Evolutionary conservation across 2,797 vertebrate genomes (phyloP).

Genomic region (Pampus argenteus): DNA sequence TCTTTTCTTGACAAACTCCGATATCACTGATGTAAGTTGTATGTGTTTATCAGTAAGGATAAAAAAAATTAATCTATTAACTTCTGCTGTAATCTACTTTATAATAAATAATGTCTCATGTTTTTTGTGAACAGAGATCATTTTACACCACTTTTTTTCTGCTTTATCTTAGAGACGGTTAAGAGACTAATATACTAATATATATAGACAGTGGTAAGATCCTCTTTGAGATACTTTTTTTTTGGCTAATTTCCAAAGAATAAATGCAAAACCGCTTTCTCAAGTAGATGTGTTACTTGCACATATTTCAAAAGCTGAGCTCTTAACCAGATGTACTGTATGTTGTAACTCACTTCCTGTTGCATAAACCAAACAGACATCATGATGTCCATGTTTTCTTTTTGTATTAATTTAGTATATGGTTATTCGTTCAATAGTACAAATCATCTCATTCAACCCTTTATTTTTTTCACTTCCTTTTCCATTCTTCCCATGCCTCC

Average conservation of each 20-base stretch:
- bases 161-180: neutral
- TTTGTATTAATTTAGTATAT: neutral
- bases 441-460: neutral
- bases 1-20: too few relatives aligned
- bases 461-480: neutral
- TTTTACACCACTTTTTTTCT: neutral
- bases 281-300: conserved; percentile 36
- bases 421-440: neutral
- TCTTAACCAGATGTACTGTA: conserved; percentile 26
- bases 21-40: neutral
- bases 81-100: neutral
- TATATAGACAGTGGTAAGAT: neutral
- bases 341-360: conserved; percentile 64
- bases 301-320: conserved; percentile 58
- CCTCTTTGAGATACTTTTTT: neutral
- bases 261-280: conserved; percentile 25
- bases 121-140: neutral
- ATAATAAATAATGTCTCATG: neutral
- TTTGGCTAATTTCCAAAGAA: conserved; percentile 36
- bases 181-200: neutral
- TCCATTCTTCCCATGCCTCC: neutral
- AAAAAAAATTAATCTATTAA: neutral
- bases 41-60: too few relatives aligned
- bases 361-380: conserved; percentile 35
- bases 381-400: neutral